Percentiles rank a stretch among this genome's conserved stretches.
Evolutionary conservation across 2,888 invertebrate genomes (phyloP).

Genomic region (Temnothorax ravouxi): DNA sequence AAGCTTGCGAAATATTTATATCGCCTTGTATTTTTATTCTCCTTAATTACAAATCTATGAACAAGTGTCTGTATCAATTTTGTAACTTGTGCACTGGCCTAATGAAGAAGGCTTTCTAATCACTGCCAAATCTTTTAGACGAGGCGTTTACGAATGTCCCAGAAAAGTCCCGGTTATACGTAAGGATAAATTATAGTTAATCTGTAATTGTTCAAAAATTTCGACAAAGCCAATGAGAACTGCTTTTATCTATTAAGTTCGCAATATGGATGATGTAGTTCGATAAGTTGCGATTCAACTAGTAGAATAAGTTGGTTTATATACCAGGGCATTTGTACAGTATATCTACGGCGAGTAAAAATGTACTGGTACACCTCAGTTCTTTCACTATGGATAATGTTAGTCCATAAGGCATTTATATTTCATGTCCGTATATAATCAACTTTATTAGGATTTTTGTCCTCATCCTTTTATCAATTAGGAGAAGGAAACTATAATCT

Average conservation of each 20-base stretch:
- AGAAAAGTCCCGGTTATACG: background rate
- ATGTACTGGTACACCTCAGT: conserved; percentile 28
- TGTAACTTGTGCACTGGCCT: conserved; percentile 29
- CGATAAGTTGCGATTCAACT: conserved; percentile 50
- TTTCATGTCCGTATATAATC: conserved; percentile 35
- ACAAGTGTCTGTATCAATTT: conserved; percentile 13
- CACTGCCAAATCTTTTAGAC: conserved; percentile 47
- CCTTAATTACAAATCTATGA: conserved; percentile 7
- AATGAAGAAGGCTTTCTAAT: conserved; percentile 12
- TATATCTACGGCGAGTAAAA: conserved; percentile 31
- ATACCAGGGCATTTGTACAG: conserved; percentile 71
- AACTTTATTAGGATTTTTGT: conserved; percentile 20
- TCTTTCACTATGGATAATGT: conserved; percentile 35
- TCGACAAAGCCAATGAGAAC: conserved; percentile 35
- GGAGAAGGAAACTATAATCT: background rate
- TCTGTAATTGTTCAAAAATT: conserved; percentile 22
- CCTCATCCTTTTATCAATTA: background rate
- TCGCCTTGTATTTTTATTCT: conserved; percentile 26
- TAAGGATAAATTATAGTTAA: conserved; percentile 1
- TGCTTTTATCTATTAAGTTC: conserved; percentile 53
- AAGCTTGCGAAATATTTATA: conserved; percentile 52
- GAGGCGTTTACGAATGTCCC: background rate
- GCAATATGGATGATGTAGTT: conserved; percentile 44
- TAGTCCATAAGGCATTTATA: conserved; percentile 22
- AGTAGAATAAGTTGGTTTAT: conserved; percentile 65